Percentiles rank a stretch among this genome's conserved stretches.
phyloP scores from a whole-genome alignment of 2,888 invertebrate genomes.

The Parapristionchus giblindavisi region DNA sequence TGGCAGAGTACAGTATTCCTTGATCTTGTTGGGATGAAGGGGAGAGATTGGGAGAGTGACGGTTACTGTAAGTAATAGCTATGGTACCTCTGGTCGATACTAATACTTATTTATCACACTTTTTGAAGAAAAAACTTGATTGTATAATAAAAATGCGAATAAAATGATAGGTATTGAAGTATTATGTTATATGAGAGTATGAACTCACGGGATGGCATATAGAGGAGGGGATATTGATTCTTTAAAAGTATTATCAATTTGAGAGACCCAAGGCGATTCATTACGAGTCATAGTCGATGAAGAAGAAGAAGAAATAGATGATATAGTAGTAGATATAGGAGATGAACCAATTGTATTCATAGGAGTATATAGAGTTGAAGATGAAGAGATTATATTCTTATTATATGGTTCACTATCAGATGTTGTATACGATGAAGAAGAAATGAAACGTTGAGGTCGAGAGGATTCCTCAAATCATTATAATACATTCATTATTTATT shows the following conservation, averaged over 20 bases:
- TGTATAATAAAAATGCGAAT: not conserved
- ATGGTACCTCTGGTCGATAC: no score
- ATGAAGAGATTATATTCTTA: not conserved
- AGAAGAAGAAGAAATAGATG: slow-evolving; percentile 19
- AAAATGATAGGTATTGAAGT: not conserved
- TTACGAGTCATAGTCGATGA: not conserved
- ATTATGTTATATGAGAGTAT: not conserved
- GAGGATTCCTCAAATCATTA: slow-evolving; percentile 11
- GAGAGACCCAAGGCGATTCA: slow-evolving; percentile 24
- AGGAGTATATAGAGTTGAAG: not conserved
- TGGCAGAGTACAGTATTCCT: slow-evolving; percentile 12
- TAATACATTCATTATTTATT: no score
- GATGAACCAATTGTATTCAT: not conserved
- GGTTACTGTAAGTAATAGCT: no score
- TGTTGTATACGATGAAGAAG: not conserved
- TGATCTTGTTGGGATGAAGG: not conserved
- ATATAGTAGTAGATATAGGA: not conserved
- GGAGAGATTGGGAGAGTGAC: no score
- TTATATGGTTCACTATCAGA: no score
- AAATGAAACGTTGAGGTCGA: slow-evolving; percentile 23
- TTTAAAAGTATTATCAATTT: slow-evolving; percentile 21
- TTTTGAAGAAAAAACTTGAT: not conserved
- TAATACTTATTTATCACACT: no score
- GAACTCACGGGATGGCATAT: slow-evolving; percentile 29
- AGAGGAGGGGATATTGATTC: slow-evolving; percentile 1